Percentiles rank a stretch among this genome's conserved stretches.
phyloP scores from a whole-genome alignment of 2,797 vertebrate species.

The Myoxocephalus aenaeus region DNA sequence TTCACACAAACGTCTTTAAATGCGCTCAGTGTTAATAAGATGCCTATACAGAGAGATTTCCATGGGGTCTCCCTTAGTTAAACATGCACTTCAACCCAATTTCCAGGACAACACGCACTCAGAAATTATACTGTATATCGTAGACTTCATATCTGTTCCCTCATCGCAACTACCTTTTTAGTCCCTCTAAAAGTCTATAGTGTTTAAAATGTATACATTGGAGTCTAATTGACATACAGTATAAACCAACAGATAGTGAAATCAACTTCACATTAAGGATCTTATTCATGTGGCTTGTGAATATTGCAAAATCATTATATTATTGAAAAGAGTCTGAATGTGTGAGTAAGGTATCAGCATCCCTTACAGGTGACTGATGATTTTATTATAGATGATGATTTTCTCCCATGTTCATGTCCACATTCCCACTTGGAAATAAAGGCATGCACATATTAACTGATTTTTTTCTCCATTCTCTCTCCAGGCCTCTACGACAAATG shows the following conservation, averaged over 20 bases:
- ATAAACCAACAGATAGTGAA: background rate
- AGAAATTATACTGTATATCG: constrained; percentile 35
- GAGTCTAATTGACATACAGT: background rate
- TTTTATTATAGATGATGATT: background rate
- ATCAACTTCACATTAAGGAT: background rate
- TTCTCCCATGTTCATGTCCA: background rate
- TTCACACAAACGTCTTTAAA: constrained; percentile 76
- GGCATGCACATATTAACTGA: constrained; percentile 11
- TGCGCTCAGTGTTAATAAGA: constrained; percentile 79
- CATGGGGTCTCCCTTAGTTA: constrained; percentile 73
- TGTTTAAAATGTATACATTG: constrained; percentile 1
- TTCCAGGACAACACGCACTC: constrained; percentile 54
- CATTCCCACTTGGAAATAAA: constrained; percentile 4
- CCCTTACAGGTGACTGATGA: background rate
- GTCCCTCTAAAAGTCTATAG: background rate
- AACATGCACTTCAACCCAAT: constrained; percentile 75
- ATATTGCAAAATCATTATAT: background rate
- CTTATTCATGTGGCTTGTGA: background rate
- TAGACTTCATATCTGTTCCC: constrained; percentile 22
- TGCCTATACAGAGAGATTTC: constrained; percentile 70
- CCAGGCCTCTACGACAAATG: constrained; percentile 99
- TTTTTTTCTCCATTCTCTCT: constrained; percentile 41
- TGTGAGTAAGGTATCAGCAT: background rate
- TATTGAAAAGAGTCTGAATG: background rate
- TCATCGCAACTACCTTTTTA: constrained; percentile 22